A percentile compares a stretch with the other conserved stretches of the same genome.
Conservation (phyloP, 2,797 vertebrate species). For the Alca torda region DNA sequence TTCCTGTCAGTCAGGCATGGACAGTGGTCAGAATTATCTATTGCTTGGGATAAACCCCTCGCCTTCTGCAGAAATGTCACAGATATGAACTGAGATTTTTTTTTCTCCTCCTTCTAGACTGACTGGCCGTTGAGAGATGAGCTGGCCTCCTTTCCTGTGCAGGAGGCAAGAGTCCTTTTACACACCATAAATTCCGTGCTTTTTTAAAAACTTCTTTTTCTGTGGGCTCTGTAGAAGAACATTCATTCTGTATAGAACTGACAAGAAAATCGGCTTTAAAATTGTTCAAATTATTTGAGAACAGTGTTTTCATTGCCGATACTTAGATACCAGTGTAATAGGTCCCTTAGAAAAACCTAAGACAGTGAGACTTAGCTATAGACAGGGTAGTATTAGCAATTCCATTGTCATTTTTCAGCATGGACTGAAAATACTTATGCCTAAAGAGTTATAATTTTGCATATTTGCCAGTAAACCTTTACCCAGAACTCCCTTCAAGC, state of each 20-base stretch:
- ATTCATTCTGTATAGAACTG: background rate
- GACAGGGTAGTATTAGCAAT: background rate
- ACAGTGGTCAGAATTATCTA: background rate
- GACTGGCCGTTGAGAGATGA: background rate
- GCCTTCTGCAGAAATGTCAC: background rate
- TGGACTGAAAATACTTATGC: background rate
- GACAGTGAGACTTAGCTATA: background rate
- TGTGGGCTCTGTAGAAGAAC: background rate
- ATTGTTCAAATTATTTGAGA: constrained; percentile 5
- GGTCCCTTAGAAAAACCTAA: background rate
- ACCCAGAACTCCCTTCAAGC: background rate
- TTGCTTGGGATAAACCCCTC: background rate
- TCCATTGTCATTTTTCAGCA: background rate
- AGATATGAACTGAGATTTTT: background rate
- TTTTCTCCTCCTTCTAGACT: background rate
- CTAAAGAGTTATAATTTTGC: background rate
- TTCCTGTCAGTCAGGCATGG: background rate
- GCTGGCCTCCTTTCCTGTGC: background rate
- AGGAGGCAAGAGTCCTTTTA: background rate
- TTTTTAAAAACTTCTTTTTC: background rate
- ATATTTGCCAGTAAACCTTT: background rate
- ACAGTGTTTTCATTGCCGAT: background rate
- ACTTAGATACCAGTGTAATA: background rate
- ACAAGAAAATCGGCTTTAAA: constrained; percentile 45
- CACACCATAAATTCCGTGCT: background rate